Percentiles rank a stretch among this genome's conserved stretches.
phyloP scores from a whole-genome alignment of 2,797 vertebrate species.

The Sebastes minor region DNA sequence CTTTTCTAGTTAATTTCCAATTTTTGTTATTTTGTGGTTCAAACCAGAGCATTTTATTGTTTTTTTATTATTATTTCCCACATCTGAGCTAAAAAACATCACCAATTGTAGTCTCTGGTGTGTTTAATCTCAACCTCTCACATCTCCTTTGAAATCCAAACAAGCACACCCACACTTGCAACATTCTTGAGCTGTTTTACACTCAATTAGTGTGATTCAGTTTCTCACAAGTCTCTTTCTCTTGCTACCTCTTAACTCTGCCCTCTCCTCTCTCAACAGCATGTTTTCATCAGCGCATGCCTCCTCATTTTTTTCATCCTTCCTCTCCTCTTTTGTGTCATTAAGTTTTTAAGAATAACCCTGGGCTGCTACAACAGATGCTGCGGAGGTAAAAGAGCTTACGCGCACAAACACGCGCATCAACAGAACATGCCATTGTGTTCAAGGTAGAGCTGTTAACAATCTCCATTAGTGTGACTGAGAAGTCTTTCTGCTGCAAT shows the following conservation, averaged over 20 bases:
- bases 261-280: slow-evolving; percentile 28
- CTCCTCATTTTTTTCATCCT: slow-evolving; percentile 4
- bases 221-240: slow-evolving; percentile 20
- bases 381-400: slow-evolving; percentile 58
- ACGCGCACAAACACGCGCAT: slow-evolving; percentile 14
- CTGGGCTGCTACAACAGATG: slow-evolving; percentile 75
- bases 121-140: slow-evolving; percentile 9
- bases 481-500: slow-evolving; percentile 26
- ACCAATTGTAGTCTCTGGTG: neutral
- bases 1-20: neutral
- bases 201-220: slow-evolving; percentile 18
- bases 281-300: slow-evolving; percentile 41
- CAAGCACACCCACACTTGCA: neutral
- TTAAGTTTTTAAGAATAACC: slow-evolving; percentile 80
- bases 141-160: slow-evolving; percentile 26
- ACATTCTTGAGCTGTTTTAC: neutral
- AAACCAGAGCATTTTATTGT: neutral
- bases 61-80: neutral
- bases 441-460: slow-evolving; percentile 45
- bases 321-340: slow-evolving; percentile 66
- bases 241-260: neutral
- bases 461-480: slow-evolving; percentile 30
- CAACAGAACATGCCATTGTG: slow-evolving; percentile 41
- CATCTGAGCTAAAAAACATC: neutral
- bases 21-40: neutral